phyloP scores from a whole-genome alignment of 2,113 vertebrate genomes.

The Oryzias curvinotus region DNA sequence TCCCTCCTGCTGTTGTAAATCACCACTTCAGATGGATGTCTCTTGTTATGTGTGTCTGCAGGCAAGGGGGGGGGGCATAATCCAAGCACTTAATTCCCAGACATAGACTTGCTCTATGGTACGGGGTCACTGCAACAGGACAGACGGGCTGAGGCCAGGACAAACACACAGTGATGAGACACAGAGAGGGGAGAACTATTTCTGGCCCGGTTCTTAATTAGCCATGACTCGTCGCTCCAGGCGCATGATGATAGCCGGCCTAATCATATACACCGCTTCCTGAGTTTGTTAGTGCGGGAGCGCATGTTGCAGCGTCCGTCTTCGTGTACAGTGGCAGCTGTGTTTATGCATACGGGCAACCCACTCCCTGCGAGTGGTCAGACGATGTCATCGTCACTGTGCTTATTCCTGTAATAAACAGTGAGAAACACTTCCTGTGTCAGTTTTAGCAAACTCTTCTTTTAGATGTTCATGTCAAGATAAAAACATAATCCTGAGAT shows the following conservation, averaged over 20 bases:
- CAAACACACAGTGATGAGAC: slow-evolving; percentile 53
- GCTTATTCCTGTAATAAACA: slow-evolving; percentile 24
- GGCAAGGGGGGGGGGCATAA: slow-evolving; percentile 57
- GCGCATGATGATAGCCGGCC: slow-evolving; percentile 56
- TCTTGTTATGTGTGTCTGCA: slow-evolving; percentile 41
- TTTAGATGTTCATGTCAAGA: slow-evolving; percentile 36
- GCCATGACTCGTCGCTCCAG: slow-evolving; percentile 68
- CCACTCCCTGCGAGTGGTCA: background rate
- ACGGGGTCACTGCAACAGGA: slow-evolving; percentile 68
- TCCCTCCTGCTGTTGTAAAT: slow-evolving; percentile 67
- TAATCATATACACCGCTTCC: slow-evolving; percentile 64
- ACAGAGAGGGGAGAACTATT: slow-evolving; percentile 65
- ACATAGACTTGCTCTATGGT: slow-evolving; percentile 55
- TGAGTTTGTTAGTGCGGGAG: slow-evolving; percentile 48
- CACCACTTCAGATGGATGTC: slow-evolving; percentile 46
- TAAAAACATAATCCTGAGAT: slow-evolving; percentile 54
- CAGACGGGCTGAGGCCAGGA: slow-evolving; percentile 61
- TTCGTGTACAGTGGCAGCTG: slow-evolving; percentile 32
- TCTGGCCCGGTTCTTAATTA: slow-evolving; percentile 73
- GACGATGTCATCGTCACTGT: slow-evolving; percentile 7
- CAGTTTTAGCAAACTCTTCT: slow-evolving; percentile 25
- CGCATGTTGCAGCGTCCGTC: slow-evolving; percentile 16
- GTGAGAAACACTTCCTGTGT: slow-evolving; percentile 44
- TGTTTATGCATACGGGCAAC: slow-evolving; percentile 12
- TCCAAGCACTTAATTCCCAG: slow-evolving; percentile 67